Evolutionary conservation across 2,888 invertebrate species (phyloP).

Genomic region (Cyaniris semiargus): DNA sequence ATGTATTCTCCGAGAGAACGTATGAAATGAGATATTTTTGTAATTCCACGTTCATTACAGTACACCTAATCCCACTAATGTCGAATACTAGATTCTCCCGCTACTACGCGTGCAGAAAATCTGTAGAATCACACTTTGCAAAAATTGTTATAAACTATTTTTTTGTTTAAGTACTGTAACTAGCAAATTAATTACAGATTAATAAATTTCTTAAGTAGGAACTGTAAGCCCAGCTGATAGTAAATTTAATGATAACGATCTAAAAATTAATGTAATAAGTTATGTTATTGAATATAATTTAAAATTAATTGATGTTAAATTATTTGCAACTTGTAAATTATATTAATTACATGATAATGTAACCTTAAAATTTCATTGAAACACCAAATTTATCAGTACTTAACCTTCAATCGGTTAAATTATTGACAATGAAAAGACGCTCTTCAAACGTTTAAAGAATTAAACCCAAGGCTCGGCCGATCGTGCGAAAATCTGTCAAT

Average conservation of each 20-base stretch:
- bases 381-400: slow-evolving; percentile 12
- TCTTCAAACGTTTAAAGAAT: slow-evolving; percentile 16
- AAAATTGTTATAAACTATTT: too few species aligned
- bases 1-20: slow-evolving; percentile 29
- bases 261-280: not conserved
- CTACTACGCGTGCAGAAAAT: not conserved
- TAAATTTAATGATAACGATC: not conserved
- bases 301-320: slow-evolving; percentile 6
- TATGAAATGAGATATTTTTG: slow-evolving; percentile 26
- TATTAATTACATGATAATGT: not conserved
- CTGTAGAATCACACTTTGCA: not conserved
- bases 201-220: not conserved
- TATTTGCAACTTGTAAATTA: slow-evolving; percentile 5
- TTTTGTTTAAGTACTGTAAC: not conserved
- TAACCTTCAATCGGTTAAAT: slow-evolving; percentile 14
- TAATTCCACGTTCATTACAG: slow-evolving; percentile 20
- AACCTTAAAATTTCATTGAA: slow-evolving; percentile 29
- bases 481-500: slow-evolving; percentile 1
- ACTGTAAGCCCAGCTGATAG: not conserved
- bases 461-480: not conserved
- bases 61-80: slow-evolving; percentile 22
- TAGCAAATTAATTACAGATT: not conserved
- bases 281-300: slow-evolving; percentile 12
- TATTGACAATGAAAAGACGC: slow-evolving; percentile 6
- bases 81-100: not conserved